These are phyloP conservation scores for Antigone vipio DNA, from an alignment of 2,113 vertebrate species.

Conservation along the genomic window DNA sequence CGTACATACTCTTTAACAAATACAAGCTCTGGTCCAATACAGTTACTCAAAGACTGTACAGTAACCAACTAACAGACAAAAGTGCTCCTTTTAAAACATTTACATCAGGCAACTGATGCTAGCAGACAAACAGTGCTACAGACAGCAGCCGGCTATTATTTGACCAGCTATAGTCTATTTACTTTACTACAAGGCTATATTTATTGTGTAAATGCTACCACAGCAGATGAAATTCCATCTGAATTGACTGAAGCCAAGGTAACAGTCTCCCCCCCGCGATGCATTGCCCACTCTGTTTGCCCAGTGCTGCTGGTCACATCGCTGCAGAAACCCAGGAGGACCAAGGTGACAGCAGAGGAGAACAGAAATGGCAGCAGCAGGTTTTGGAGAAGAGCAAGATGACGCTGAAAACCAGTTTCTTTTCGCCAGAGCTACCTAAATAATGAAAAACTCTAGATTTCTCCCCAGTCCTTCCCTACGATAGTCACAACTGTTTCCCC, in stretches of 20 bases:
- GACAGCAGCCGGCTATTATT: neutral
- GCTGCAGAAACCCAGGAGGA: neutral
- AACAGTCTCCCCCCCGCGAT: neutral
- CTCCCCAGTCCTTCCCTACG: neutral
- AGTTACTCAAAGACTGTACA: neutral
- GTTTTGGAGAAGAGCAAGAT: neutral
- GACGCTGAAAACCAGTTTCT: neutral
- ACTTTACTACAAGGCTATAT: neutral
- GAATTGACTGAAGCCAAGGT: neutral
- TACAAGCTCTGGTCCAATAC: neutral
- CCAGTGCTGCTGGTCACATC: neutral
- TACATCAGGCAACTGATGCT: too few species aligned
- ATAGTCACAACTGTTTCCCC: neutral
- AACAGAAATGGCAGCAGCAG: neutral
- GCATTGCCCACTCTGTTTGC: neutral
- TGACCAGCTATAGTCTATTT: neutral
- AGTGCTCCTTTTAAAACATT: neutral
- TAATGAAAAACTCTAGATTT: neutral
- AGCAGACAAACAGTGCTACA: neutral
- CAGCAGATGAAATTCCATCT: neutral
- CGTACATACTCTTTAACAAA: neutral
- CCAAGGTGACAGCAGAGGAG: neutral
- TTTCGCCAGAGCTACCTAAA: neutral
- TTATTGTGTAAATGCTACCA: neutral
- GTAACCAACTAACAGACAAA: neutral